Evolutionary conservation across 2,797 vertebrate genomes (phyloP).

Genomic region (Phylloscopus collybita): DNA sequence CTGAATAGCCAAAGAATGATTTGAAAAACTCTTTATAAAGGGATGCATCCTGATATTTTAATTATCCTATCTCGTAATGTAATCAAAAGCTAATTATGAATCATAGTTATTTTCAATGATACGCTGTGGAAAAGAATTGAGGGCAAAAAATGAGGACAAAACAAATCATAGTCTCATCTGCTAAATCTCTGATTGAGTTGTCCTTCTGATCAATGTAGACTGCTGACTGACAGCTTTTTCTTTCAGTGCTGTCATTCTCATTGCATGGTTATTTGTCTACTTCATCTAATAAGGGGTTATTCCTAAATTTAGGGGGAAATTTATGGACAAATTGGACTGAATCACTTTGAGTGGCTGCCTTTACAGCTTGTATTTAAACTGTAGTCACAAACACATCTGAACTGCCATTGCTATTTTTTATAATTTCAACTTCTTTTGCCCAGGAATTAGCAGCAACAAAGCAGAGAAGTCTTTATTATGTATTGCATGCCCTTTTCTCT

Average conservation of each 20-base stretch:
- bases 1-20: background rate
- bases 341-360: background rate
- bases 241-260: background rate
- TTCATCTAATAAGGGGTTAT: slow-evolving; percentile 13
- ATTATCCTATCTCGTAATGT: slow-evolving; percentile 21
- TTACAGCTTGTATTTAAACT: background rate
- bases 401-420: background rate
- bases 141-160: background rate
- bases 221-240: slow-evolving; percentile 24
- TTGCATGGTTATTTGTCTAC: background rate
- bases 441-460: background rate
- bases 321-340: background rate
- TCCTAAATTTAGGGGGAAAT: background rate
- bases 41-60: background rate
- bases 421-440: background rate
- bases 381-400: background rate
- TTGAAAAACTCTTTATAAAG: background rate
- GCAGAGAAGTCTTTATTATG: background rate
- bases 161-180: background rate
- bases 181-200: slow-evolving; percentile 16
- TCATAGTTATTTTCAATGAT: slow-evolving; percentile 15
- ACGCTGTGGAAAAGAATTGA: background rate
- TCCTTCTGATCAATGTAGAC: background rate
- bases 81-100: slow-evolving; percentile 51
- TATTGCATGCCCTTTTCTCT: background rate